Conservation (phyloP, 2,113 vertebrate genomes). For the Odontophorus gujanensis region DNA sequence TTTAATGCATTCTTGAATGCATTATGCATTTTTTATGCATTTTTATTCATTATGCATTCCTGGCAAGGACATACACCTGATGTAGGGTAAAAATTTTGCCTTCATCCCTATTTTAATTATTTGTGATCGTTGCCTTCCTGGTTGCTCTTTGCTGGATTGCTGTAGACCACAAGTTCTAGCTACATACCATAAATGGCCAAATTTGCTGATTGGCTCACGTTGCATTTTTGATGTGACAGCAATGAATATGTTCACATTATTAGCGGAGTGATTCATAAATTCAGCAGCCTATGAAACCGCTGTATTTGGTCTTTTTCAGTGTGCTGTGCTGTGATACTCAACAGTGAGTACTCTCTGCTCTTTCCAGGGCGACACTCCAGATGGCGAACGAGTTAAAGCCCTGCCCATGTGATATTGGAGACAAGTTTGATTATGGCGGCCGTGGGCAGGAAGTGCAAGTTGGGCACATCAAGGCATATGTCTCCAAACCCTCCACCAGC, state of each 20-base stretch:
- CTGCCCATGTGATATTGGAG: constrained; percentile 90
- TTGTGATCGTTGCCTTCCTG: neutral
- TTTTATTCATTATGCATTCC: neutral
- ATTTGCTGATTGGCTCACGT: neutral
- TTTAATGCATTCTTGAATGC: too few species aligned
- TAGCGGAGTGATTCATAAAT: neutral
- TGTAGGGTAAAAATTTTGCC: neutral
- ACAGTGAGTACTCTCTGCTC: neutral
- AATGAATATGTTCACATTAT: neutral
- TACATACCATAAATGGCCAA: neutral
- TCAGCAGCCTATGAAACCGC: fast-evolving
- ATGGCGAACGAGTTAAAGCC: constrained; percentile 92
- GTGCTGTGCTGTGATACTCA: neutral
- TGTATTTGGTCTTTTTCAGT: neutral
- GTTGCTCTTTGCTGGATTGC: neutral
- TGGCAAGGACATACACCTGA: neutral
- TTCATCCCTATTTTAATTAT: neutral
- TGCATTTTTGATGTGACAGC: neutral
- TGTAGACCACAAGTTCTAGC: neutral
- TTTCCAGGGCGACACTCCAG: neutral
- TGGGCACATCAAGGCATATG: constrained; percentile 85
- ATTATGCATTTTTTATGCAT: too few species aligned
- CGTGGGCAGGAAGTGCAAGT: constrained; percentile 86
- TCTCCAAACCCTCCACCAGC: constrained; percentile 76
- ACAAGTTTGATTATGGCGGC: constrained; percentile 85